Base-by-base conservation (phyloP, 2,888 invertebrate genomes). In the Alcis repandata region DNA sequence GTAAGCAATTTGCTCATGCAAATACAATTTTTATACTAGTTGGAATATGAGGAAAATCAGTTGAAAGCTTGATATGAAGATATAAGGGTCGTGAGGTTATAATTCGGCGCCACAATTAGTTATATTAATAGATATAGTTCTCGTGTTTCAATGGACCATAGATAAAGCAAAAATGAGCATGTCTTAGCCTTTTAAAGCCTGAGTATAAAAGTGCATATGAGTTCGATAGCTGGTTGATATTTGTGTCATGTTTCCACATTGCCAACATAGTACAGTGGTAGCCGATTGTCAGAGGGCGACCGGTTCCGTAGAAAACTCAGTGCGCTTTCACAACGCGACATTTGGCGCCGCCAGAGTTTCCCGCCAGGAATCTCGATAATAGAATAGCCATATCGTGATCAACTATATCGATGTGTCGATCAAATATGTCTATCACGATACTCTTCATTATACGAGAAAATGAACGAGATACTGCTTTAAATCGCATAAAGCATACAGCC, bases 261-360 rank as follows among this genome's bases (percentile, higher is more conserved):
- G 51, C 20, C 45, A 52, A 56, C 56, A 51, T 59, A 38, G 54
- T 51, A 36, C 38, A 56, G 43, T 43, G 40, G 63, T 64, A 70
- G 71, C 67, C 68, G 70, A 74, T 75, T 76, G 75, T 75, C 68
- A 72, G 71, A 60, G 68, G 59, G 49, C 66, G 74, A 89, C 90
- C 85, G 87, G 89, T 90, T 89, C 71, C 63, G 63, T 84, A 85
- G 86, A 86, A 89, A 89, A 87, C 81, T 84, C 76, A 77, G 71
- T 75, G 76, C 82, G 82, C 89, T 90, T 90, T 91, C 90, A 87
- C 79, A 78, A 70, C 72, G 72, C 70, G 77, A 82, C 79, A 83
- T 81, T 80, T 74, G 71, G 73, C 75, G 63, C 70, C 52, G 54
- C 57, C 33, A 62, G 64, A 78, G 75, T 84, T 87, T 84, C 81